phyloP scores from a whole-genome alignment of 2,113 vertebrate genomes.

The Garra rufa region DNA sequence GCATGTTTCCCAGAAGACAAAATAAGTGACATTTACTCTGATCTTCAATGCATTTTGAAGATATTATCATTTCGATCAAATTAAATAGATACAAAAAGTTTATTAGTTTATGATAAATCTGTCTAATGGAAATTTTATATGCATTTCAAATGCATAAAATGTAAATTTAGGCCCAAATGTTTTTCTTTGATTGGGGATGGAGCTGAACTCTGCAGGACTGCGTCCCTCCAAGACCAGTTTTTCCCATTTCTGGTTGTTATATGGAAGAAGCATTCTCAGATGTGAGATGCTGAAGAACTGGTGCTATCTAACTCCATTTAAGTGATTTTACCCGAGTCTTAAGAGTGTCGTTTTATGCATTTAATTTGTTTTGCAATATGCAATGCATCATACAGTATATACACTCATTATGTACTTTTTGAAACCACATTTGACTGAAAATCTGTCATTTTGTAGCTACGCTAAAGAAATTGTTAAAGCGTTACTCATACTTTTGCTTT shows the following conservation, averaged over 20 bases:
- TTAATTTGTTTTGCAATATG: slow-evolving; percentile 51
- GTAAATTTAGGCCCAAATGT: background rate
- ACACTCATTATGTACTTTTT: slow-evolving; percentile 73
- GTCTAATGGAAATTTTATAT: background rate
- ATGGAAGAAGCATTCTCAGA: slow-evolving; percentile 75
- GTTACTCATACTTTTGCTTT: slow-evolving; percentile 71
- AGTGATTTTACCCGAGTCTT: slow-evolving; percentile 60
- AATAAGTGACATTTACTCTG: too few relatives aligned
- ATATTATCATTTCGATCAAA: background rate
- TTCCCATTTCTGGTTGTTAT: background rate
- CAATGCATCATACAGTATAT: slow-evolving; percentile 71
- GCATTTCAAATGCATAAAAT: background rate
- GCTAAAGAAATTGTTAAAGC: slow-evolving; percentile 64
- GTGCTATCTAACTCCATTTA: slow-evolving; percentile 72
- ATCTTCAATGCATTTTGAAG: background rate
- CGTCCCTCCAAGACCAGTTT: background rate
- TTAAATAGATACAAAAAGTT: too few relatives aligned
- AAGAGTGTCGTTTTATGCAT: slow-evolving; percentile 69
- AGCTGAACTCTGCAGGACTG: background rate
- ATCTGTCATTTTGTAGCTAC: slow-evolving; percentile 60
- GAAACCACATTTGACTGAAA: slow-evolving; percentile 66
- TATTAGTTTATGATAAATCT: background rate
- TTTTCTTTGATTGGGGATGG: background rate
- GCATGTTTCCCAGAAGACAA: too few relatives aligned
- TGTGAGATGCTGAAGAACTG: slow-evolving; percentile 78